phyloP scores from a whole-genome alignment of 2,797 vertebrate species.

The Ara ararauna region DNA sequence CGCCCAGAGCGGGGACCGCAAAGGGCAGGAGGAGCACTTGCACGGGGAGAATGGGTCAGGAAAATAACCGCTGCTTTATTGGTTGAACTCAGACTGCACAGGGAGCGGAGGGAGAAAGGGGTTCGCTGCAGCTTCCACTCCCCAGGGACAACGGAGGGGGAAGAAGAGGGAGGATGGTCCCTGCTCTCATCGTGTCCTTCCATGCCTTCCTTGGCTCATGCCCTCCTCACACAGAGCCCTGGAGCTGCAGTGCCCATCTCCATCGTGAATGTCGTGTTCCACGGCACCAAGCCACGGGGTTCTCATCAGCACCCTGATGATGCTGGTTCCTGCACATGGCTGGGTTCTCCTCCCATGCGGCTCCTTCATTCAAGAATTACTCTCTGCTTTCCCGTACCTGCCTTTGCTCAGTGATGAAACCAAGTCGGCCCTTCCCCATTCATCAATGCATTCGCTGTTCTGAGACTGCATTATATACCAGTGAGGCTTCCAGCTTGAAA shows the following conservation, averaged over 20 bases:
- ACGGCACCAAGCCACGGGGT: not conserved
- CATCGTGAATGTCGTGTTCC: not conserved
- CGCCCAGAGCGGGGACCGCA: rapidly evolving
- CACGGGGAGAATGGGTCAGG: not conserved
- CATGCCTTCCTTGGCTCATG: rapidly evolving
- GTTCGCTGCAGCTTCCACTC: not conserved
- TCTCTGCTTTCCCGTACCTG: not conserved
- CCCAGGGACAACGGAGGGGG: not conserved
- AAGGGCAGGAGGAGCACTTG: not conserved
- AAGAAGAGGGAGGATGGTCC: not conserved
- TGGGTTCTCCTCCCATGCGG: not conserved
- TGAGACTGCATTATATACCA: rapidly evolving
- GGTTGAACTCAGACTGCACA: not conserved
- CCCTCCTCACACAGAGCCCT: not conserved
- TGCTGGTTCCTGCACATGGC: rapidly evolving
- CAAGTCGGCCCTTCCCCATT: not conserved
- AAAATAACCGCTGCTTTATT: not conserved
- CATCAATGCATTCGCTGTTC: rapidly evolving
- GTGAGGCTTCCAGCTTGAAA: not conserved
- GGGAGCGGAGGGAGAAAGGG: not conserved
- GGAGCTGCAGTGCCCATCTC: not conserved
- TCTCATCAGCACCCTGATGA: not conserved
- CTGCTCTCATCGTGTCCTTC: rapidly evolving
- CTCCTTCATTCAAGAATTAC: not conserved
- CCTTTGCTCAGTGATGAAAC: not conserved